Evolutionary conservation across 2,113 vertebrate species (phyloP).

Genomic region (Tauraco erythrolophus): DNA sequence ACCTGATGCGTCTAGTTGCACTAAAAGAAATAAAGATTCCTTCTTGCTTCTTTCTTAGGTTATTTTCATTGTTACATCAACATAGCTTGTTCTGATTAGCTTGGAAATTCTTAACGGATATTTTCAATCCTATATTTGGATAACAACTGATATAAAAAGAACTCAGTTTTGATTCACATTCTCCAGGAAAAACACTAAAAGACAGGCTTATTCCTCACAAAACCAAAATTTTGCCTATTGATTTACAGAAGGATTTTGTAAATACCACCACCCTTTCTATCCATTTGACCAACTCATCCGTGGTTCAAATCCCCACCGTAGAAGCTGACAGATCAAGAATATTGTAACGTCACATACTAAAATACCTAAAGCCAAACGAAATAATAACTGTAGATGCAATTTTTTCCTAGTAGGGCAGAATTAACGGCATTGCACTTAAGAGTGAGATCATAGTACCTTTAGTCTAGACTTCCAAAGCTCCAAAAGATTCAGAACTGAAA

Average conservation of each 20-base stretch:
- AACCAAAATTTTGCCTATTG: background rate
- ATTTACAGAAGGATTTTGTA: background rate
- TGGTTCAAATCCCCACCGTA: background rate
- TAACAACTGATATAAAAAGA: background rate
- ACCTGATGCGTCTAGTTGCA: background rate
- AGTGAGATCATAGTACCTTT: background rate
- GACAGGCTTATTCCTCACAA: background rate
- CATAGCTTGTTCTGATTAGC: background rate
- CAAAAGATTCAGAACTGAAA: background rate
- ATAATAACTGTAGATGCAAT: background rate
- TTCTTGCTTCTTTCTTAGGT: background rate
- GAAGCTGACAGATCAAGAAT: background rate
- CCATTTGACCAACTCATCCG: background rate
- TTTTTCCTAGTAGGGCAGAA: background rate
- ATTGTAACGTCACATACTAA: background rate
- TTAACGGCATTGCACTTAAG: background rate
- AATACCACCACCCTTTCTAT: background rate
- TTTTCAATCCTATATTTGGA: background rate
- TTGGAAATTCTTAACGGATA: background rate
- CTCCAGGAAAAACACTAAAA: background rate
- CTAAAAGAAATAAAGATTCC: background rate
- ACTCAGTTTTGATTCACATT: background rate
- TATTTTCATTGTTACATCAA: background rate
- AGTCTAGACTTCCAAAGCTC: background rate
- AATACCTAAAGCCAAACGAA: background rate